A percentile compares a stretch with the other conserved stretches of the same genome.
These are phyloP conservation scores for Hoplodrina ambigua DNA, from an alignment of 2,888 invertebrate genomes.

Conservation along the genomic window DNA sequence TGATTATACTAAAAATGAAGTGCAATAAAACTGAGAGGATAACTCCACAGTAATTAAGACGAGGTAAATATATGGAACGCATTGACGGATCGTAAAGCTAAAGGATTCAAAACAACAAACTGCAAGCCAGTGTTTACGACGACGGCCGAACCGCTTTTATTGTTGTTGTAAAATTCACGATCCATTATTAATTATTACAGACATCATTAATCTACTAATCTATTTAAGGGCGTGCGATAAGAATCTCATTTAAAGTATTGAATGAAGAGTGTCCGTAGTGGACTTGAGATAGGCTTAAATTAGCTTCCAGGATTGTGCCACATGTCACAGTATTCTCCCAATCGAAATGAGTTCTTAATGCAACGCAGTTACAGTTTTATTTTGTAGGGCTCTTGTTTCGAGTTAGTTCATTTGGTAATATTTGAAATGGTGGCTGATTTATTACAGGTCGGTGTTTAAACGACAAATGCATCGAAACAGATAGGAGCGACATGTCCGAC, in stretches of 20 bases:
- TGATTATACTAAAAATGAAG: constrained; percentile 81
- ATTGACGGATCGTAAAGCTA: constrained; percentile 88
- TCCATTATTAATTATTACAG: constrained; percentile 91
- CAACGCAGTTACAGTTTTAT: constrained; percentile 51
- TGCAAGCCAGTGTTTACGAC: constrained; percentile 88
- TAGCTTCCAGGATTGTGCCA: constrained; percentile 66
- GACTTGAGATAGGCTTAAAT: constrained; percentile 90
- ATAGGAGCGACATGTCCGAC: constrained; percentile 90
- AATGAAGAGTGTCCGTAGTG: constrained; percentile 90
- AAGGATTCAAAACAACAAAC: constrained; percentile 88
- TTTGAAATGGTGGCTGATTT: constrained; percentile 82
- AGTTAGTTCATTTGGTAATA: constrained; percentile 65
- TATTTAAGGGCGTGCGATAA: constrained; percentile 90
- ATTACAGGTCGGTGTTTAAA: constrained; percentile 91
- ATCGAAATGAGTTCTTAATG: constrained; percentile 53
- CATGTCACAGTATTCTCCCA: constrained; percentile 38
- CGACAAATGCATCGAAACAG: constrained; percentile 91
- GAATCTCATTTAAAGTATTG: constrained; percentile 91
- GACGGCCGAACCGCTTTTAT: constrained; percentile 87
- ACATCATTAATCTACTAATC: constrained; percentile 91
- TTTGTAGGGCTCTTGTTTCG: constrained; percentile 11
- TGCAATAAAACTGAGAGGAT: constrained; percentile 84
- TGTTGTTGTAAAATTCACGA: constrained; percentile 90
- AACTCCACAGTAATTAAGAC: constrained; percentile 87
- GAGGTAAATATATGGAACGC: constrained; percentile 87